Evolutionary conservation across 2,113 vertebrate genomes (phyloP).

Genomic region (Porphyrio hochstetteri): DNA sequence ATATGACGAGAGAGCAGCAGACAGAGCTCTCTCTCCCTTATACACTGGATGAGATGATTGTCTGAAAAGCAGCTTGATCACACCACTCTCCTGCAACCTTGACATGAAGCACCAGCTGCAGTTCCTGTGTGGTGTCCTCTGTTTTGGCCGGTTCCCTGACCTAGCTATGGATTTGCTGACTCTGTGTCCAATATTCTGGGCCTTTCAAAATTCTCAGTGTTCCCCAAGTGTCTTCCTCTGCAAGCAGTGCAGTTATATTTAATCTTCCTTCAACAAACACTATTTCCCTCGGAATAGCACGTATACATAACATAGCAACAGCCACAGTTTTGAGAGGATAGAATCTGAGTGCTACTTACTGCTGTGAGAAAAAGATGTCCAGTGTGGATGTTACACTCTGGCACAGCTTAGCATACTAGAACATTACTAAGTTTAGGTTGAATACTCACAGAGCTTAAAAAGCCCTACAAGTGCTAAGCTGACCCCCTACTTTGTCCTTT

Average conservation of each 20-base stretch:
- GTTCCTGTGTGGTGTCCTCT: background rate
- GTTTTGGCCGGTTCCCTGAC: background rate
- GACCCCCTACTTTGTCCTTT: background rate
- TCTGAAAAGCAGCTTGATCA: background rate
- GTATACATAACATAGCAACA: fast-evolving
- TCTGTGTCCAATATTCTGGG: background rate
- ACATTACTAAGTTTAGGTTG: background rate
- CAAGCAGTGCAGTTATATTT: background rate
- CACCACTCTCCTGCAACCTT: background rate
- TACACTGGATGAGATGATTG: fast-evolving
- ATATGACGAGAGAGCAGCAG: background rate
- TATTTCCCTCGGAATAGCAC: background rate
- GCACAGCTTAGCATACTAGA: background rate
- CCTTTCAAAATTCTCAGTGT: background rate
- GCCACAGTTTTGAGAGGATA: background rate
- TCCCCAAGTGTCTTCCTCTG: background rate
- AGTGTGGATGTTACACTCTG: background rate
- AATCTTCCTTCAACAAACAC: background rate
- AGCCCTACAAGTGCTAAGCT: background rate
- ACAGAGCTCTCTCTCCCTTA: background rate
- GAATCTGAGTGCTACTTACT: background rate
- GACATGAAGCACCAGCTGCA: background rate
- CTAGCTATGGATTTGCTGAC: background rate
- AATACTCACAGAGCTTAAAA: background rate
- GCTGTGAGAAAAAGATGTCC: background rate